Base-by-base conservation (phyloP, 2,888 invertebrate genomes). In the Cyaniris semiargus region DNA sequence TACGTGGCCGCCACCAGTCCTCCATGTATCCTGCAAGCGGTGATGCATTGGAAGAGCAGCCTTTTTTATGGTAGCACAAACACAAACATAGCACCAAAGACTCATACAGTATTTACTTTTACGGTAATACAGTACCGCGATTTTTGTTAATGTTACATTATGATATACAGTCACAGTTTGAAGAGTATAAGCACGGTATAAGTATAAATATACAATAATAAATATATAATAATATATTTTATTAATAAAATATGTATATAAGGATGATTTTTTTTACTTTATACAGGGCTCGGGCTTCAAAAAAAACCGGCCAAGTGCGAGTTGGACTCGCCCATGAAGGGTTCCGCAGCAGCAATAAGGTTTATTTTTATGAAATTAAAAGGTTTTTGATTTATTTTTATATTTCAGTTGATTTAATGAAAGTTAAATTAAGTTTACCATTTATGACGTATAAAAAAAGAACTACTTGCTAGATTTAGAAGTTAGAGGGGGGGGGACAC, bases 11-110 rank as follows among this genome's bases (percentile, higher is more conserved):
- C 97, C 98, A 98, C 98, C 98, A 98, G 96, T 98, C 98, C 97
- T 98, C 98, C 97, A 97, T 97, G 96, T 98, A 98, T 96, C 98
- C 98, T 98, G 97, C 97, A 97, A 97, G 97, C 95, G 96, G 96
- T 95, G 97, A 97, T 96, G 97, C 97, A 96, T 95, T 95, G 95
- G 95, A 95, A 95, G 95, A 95, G 91, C 93, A 92, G 94, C 94
- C 94, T 94, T 94, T 88, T 91, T 92, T 94, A 93, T 91, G 94
- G 93, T 93, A 94, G 94, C 94, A 94, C 94, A 92, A 94, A 94
- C 93, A 94, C 92, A 94, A 92, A 93, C 90, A 91, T 90, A 88
- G 90, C 91, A 93, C 92, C 93, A 87, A 86, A 89, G 85, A 91
- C 91, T 92, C 90, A 83, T 86, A 92, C 93, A 93, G 94, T 92